Evolutionary conservation across 1,140 invertebrate genomes (phyloP).

Genomic region (Helicoverpa zea): DNA sequence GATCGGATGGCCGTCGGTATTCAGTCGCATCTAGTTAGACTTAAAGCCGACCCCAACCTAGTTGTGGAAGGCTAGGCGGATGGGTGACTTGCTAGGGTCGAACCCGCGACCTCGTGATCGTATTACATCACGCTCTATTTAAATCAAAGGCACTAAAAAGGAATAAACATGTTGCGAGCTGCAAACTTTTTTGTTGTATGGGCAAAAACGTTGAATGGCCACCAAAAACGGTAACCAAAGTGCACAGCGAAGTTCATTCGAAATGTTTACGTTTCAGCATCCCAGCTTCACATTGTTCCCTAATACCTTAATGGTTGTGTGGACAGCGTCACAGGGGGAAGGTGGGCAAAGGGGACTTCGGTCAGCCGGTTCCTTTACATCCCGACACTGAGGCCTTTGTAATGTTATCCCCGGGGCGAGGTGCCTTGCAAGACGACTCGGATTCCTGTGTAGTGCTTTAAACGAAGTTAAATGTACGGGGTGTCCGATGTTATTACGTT

Average conservation of each 20-base stretch:
- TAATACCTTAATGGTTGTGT: constrained; percentile 48
- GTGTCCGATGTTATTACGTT: constrained; percentile 6
- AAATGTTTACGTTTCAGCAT: constrained; percentile 22
- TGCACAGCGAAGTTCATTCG: background rate
- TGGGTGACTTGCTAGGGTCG: no score
- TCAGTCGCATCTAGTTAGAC: no score
- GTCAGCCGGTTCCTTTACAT: constrained; percentile 46
- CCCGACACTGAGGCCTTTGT: constrained; percentile 47
- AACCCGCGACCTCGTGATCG: no score
- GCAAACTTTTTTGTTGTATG: background rate
- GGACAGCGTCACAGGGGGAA: constrained; percentile 29
- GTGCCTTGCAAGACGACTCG: constrained; percentile 41
- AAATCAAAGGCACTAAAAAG: no score
- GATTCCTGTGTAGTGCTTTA: constrained; percentile 38
- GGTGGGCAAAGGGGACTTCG: constrained; percentile 13
- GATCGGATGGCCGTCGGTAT: no score
- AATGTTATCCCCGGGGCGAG: constrained; percentile 49
- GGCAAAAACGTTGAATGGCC: background rate
- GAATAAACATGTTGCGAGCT: background rate
- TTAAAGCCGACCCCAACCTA: no score
- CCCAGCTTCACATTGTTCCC: constrained; percentile 27
- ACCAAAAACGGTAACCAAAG: background rate
- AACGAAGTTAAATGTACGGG: constrained; percentile 41
- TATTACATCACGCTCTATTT: no score
- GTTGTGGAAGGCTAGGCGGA: no score